Conservation (phyloP, 2,888 invertebrate species). For the Drosophila meridionalis region DNA sequence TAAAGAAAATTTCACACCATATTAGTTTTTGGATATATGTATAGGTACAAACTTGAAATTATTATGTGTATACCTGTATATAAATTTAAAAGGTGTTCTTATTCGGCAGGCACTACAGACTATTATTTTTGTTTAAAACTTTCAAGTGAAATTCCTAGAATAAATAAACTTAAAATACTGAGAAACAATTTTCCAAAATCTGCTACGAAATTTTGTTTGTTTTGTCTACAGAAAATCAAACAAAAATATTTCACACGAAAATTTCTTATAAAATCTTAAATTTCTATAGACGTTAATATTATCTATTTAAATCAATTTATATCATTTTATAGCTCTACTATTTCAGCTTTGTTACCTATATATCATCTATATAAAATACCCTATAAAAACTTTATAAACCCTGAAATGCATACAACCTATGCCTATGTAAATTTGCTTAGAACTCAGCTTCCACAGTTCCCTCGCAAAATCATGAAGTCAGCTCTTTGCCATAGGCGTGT, state of each 20-base stretch:
- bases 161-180: background rate
- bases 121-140: background rate
- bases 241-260: background rate
- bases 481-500: constrained; percentile 37
- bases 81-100: too few species aligned
- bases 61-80: too few species aligned
- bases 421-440: background rate
- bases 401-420: background rate
- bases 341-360: background rate
- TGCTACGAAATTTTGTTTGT: background rate
- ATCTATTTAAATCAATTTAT: background rate
- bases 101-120: too few species aligned
- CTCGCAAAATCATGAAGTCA: background rate
- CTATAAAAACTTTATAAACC: background rate
- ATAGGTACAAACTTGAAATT: too few species aligned
- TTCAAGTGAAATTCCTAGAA: background rate
- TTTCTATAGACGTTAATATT: background rate
- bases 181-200: background rate
- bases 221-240: background rate
- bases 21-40: too few species aligned
- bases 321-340: background rate
- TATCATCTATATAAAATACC: background rate
- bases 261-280: background rate
- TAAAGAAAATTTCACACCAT: too few species aligned
- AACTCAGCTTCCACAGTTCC: constrained; percentile 2